Base-by-base conservation (phyloP, 2,888 invertebrate genomes). In the Alloplasta piceator region DNA sequence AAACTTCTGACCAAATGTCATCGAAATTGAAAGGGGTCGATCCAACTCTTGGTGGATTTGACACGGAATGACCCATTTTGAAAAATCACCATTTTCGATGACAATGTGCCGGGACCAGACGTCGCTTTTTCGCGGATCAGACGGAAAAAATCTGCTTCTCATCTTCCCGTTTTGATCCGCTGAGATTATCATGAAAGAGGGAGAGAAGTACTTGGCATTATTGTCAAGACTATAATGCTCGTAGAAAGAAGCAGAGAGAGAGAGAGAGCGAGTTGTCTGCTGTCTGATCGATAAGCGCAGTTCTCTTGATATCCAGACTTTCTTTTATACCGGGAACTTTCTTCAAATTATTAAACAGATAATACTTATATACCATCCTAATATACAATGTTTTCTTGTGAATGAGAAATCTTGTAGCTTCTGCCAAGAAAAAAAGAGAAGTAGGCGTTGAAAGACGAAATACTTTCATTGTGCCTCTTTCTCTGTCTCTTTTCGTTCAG, bases 121-220 rank as follows among this genome's bases (percentile, higher is more conserved):
- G 61, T 43, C 78, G 80, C 82, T 73, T 80, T 79, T 73, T 52
- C 56, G 41, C 70, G 83, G 85, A 87, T 87, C 83, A 82, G 88
- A 85, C 86, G 71, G 79, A 88, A 75, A 68, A 73, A 67, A 14
- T 41, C 46, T n/a, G 46, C 58, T 26, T 36, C 48, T 50, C 38
- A 10, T 52, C 52, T 56, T 41, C 64, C 61, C 9, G 9, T 70
- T n/a, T 74, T 52, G 7, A 58, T 83, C 67, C 72, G 52, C 71
- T 52, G 74, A 79, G 81, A 81, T 78, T 83, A 64, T 67, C 71
- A 72, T 73, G 67, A 78, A 66, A 76, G 58, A 83, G 82, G 46
- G 80, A 77, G 70, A 67, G 63, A 66, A 70, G 50, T 55, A 79
- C 81, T 75, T 73, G 82, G 79, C 72, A 64, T 66, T 64, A 64